Evolutionary conservation across 2,797 vertebrate species (phyloP), one percentile per base, ranked within the genome.

Genomic region (Neosilurus hyrtlii): DNA sequence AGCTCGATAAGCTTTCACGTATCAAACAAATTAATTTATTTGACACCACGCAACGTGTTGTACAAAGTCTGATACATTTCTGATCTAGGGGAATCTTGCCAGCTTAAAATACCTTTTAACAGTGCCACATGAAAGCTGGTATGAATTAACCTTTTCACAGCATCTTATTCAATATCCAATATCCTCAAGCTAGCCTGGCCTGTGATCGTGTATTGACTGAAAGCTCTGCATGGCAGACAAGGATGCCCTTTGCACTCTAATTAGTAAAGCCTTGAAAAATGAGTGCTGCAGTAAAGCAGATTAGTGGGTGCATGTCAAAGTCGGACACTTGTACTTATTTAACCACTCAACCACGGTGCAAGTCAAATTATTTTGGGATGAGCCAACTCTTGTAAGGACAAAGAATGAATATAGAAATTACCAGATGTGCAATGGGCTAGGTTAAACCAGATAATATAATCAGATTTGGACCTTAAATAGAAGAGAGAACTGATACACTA

Each of bases 201-300:
- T 76, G 80, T 59, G 83, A 82, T 80, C 86, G 76, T 66, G 59
- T 86, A 88, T 86, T 88, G 86, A 89, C 84, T 86, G 83, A 80
- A 74, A 59, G 65, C 85, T 74, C 72, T 59, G 66, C 68, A 63
- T 71, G 56, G 78, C 72, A 85, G 88, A 90, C 88, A 86, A 59
- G 62, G 61, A 83, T 89, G 88, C 84, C 88, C 86, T 89, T 90
- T 88, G 85, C 73, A 84, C 86, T 88, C 82, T 87, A 90, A 90
- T 90, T 89, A 90, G 88, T 86, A 86, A 84, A 85, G 80, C 56
- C 61, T 70, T 90, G 86, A 88, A 86, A 90, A 88, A 89, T 88
- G 82, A 86, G 83, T 80, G 73, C 65, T 72, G 82, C 86, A 62
- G 77, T 56, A 71, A 14, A 83, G 83, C 80, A 81, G 85, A 88